Percentiles rank a stretch among this genome's conserved stretches.
Evolutionary conservation across 2,888 invertebrate genomes (phyloP).

Genomic region (Drosophila setosimentum): DNA sequence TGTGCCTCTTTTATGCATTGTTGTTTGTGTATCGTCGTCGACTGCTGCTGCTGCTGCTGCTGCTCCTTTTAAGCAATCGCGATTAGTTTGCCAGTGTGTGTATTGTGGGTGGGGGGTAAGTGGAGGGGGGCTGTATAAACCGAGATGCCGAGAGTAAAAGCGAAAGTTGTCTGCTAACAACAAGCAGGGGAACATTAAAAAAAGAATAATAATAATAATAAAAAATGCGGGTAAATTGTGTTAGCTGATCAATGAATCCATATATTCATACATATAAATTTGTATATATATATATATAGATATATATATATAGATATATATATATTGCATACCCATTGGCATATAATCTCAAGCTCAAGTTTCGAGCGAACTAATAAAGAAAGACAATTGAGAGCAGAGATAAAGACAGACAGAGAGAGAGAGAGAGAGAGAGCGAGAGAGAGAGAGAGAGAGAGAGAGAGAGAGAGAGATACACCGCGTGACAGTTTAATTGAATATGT

Average conservation of each 20-base stretch:
- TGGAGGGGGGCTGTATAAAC: conserved; percentile 12
- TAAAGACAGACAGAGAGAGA: not conserved
- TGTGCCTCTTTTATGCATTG: conserved; percentile 50
- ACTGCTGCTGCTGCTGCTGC: conserved; percentile 19
- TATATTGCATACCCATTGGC: not conserved
- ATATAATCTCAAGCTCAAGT: not conserved
- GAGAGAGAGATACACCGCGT: not conserved
- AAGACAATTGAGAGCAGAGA: not conserved
- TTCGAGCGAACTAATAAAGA: too few species aligned
- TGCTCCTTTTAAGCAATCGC: conserved; percentile 54
- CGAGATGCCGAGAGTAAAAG: conserved; percentile 44
- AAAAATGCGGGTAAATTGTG: conserved; percentile 3
- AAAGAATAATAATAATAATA: not conserved
- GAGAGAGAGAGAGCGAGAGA: not conserved
- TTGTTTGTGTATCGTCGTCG: conserved; percentile 2
- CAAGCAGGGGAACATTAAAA: conserved; percentile 22
- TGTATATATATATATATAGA: not conserved
- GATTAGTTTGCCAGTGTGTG: conserved; percentile 42
- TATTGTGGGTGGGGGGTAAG: too few species aligned
- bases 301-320: not conserved
- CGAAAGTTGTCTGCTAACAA: conserved; percentile 50
- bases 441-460: not conserved
- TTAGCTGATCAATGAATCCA: conserved; percentile 1
- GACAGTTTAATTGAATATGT: too few species aligned
- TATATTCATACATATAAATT: not conserved